phyloP scores from a whole-genome alignment of 2,888 invertebrate species.

The Cepaea hortensis region DNA sequence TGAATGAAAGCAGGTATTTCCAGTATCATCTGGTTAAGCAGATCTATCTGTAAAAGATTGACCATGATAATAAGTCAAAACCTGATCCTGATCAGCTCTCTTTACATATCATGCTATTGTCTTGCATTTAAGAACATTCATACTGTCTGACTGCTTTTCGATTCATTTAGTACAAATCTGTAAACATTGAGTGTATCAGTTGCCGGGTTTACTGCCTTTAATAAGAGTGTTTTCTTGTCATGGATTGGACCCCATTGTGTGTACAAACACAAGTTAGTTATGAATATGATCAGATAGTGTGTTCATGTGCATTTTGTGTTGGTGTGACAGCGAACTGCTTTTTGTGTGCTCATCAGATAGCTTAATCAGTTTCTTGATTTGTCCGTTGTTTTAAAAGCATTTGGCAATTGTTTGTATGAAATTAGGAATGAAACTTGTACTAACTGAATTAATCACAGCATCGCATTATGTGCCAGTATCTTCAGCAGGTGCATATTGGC shows the following conservation, averaged over 20 bases:
- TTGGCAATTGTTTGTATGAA: neutral
- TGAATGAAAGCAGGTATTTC: no score
- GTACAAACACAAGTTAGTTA: neutral
- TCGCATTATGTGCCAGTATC: slow-evolving; percentile 1
- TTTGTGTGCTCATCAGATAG: slow-evolving; percentile 24
- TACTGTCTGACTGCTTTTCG: no score
- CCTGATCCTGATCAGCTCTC: no score
- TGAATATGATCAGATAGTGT: neutral
- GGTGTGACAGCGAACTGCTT: slow-evolving; percentile 16
- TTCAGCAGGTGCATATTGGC: slow-evolving; percentile 12
- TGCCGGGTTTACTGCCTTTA: neutral
- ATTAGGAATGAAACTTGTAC: neutral
- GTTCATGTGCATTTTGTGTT: slow-evolving; percentile 18
- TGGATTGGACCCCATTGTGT: neutral
- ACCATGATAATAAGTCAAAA: no score
- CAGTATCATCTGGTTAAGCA: no score
- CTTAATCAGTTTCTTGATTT: slow-evolving; percentile 30
- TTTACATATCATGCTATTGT: no score
- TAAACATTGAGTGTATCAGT: neutral
- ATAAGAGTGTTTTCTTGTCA: neutral
- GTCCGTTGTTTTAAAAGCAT: neutral
- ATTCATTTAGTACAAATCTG: no score
- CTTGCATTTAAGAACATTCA: no score
- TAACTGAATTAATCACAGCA: neutral
- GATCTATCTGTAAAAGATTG: no score